A percentile compares a stretch with the other conserved stretches of the same genome.
These are phyloP conservation scores for Bombus affinis DNA, from an alignment of 1,140 invertebrate genomes.

Conservation along the genomic window DNA sequence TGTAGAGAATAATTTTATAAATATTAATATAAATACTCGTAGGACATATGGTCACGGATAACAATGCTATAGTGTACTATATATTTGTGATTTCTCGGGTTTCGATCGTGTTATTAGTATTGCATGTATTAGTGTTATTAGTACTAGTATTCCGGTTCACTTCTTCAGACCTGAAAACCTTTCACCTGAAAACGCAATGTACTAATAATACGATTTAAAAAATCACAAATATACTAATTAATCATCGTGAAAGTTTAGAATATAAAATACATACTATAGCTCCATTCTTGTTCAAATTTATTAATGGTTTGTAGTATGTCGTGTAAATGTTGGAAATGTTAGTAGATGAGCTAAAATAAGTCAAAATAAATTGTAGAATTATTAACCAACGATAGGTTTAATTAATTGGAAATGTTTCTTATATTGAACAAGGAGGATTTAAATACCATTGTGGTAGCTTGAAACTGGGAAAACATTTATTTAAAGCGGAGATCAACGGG, in stretches of 20 bases:
- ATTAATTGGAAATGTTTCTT: not conserved
- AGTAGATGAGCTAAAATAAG: not conserved
- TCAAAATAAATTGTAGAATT: not conserved
- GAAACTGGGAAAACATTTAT: conserved; percentile 79
- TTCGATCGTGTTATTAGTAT: no score
- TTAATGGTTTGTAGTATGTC: no score
- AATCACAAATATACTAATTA: no score
- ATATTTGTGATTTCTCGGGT: no score
- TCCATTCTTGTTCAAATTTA: no score
- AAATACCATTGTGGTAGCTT: conserved; percentile 68
- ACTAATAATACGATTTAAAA: no score
- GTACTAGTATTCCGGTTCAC: no score
- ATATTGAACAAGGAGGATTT: not conserved
- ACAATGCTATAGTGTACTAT: not conserved
- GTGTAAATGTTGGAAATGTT: not conserved
- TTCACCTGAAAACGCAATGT: no score
- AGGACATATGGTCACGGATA: not conserved
- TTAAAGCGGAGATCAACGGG: conserved; percentile 78
- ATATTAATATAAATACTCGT: not conserved
- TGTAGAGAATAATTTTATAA: not conserved
- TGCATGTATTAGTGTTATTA: no score
- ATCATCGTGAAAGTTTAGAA: no score
- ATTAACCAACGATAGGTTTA: not conserved
- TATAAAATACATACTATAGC: no score
- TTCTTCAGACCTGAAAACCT: no score